Evolutionary conservation across 37 sponge, comb jelly and placozoan species (phyloP), one percentile per base, ranked within the genome.

Genomic region (Geodia barretti): DNA sequence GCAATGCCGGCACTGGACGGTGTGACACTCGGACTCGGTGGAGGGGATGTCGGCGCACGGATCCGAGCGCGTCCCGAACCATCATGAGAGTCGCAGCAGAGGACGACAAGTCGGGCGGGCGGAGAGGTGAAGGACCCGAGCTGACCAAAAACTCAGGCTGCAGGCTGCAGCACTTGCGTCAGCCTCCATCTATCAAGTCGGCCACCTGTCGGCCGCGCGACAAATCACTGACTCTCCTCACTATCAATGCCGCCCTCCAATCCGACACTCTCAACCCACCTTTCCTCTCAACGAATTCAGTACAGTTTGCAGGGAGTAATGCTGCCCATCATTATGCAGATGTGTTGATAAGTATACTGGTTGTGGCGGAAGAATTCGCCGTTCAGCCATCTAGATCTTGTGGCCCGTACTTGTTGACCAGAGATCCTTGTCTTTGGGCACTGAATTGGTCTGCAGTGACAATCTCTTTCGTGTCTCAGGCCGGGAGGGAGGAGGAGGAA

Each of bases 371-470:
- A 9, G 68, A 11, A 5, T n/a, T n/a, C n/a, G n/a, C n/a, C n/a
- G 84, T 38, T 71, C 79, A 89, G 73, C 90, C 90, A 84, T n/a
- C n/a, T 84, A 89, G 26, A 89, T 54, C 60, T 74, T 84, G 42
- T 73, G 79, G 23, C 75, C n/a, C 80, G 69, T 84, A 89, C 23
- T 74, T 72, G 19, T 70, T 64, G 19, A 19, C 39, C 1, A 76
- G 38, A 78, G 47, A 63, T 0, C 19, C 23, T 14, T 30, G 23
- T 64, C 62, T 63, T 0, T 25, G 43, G 7, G 76, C 85, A 54
- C 62, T 21, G 59, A 78, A 84, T 25, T 39, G 31, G 37, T 60
- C 4, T 70, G 41, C 33, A 84, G 62, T 20, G 14, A 7, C 26
- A 39, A 60, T 0, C 71, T 71, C 34, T 47, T 68, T 78, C 85